Conservation (phyloP, 2,888 invertebrate genomes). For the Cryptus viduatorius region DNA sequence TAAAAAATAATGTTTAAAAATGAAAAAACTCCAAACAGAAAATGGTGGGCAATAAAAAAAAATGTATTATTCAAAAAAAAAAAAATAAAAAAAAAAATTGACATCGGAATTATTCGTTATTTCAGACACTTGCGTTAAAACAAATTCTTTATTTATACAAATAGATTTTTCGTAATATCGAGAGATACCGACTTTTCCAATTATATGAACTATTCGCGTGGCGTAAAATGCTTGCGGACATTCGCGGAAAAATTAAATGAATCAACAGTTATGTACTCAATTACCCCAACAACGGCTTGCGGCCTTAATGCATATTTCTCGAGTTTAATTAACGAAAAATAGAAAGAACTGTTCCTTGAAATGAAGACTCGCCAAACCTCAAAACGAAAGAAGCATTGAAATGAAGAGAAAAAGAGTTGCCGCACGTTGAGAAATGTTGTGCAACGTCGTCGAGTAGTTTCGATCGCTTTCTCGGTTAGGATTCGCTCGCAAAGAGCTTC, state of each 20-base stretch:
- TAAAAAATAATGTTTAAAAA: neutral
- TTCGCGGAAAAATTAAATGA: neutral
- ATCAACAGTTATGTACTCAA: neutral
- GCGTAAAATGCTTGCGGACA: neutral
- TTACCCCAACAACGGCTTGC: no score
- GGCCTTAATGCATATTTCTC: no score
- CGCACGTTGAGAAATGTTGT: conserved; percentile 28
- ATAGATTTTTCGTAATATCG: no score
- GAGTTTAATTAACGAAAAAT: neutral
- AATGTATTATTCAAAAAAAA: neutral
- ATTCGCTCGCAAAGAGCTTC: neutral
- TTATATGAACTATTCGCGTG: neutral
- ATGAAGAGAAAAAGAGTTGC: neutral
- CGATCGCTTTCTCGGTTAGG: conserved; percentile 22
- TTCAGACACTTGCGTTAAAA: no score
- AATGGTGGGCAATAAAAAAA: neutral
- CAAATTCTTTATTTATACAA: no score
- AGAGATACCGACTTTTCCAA: neutral
- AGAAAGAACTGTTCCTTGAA: neutral
- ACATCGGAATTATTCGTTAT: no score
- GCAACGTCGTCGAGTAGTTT: conserved; percentile 34
- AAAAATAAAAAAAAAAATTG: no score
- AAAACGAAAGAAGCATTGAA: neutral
- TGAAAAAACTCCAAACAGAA: neutral
- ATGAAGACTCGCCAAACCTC: no score